Evolutionary conservation across 2,797 vertebrate genomes (phyloP).

Genomic region (Sebastes iracundus): DNA sequence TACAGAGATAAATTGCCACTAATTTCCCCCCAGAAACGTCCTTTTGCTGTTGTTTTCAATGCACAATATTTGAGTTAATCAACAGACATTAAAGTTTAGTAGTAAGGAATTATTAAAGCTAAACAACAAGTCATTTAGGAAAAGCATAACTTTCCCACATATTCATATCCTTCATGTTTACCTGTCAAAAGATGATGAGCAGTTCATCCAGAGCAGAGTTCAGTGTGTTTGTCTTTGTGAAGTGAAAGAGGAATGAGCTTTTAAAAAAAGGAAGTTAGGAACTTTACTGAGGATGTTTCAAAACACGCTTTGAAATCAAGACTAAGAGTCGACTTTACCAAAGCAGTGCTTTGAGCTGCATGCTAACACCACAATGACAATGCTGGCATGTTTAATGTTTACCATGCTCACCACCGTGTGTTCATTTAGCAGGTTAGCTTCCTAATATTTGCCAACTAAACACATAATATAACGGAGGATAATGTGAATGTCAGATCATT

Average conservation of each 20-base stretch:
- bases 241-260: neutral
- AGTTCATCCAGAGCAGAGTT: neutral
- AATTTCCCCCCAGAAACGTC: neutral
- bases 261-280: neutral
- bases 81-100: neutral
- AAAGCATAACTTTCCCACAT: neutral
- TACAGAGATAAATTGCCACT: neutral
- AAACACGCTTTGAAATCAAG: too few species aligned
- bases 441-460: neutral
- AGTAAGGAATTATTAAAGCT: neutral
- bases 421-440: neutral
- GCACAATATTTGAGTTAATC: neutral
- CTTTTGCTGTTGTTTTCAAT: neutral
- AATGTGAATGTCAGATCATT: neutral
- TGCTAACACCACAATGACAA: neutral
- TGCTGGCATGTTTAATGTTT: neutral
- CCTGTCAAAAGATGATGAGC: neutral
- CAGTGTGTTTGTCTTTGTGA: neutral
- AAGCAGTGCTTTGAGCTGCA: too few species aligned
- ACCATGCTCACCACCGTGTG: neutral
- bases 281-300: neutral
- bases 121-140: neutral
- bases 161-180: neutral
- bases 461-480: neutral
- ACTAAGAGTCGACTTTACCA: too few species aligned